phyloP scores from a whole-genome alignment of 2,888 invertebrate genomes.

The Nebria salina region DNA sequence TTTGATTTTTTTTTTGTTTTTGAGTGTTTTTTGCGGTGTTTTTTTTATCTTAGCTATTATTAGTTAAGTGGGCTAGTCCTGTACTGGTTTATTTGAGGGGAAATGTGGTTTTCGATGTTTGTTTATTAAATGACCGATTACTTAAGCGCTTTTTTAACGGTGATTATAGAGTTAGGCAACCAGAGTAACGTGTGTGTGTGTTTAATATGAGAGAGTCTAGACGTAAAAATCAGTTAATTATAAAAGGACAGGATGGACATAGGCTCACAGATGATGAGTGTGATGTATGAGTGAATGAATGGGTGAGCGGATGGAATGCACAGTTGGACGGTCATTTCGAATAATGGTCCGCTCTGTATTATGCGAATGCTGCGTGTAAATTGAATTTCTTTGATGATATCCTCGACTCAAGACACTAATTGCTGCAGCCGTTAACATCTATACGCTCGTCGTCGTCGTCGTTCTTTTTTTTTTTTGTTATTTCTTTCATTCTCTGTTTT shows the following conservation, averaged over 20 bases:
- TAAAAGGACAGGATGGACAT: not conserved
- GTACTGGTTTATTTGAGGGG: too few species aligned
- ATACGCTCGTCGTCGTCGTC: slow-evolving; percentile 59
- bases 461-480: slow-evolving; percentile 55
- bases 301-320: slow-evolving; percentile 12
- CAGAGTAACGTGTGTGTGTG: too few species aligned
- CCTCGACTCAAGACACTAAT: slow-evolving; percentile 19
- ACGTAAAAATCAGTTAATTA: too few species aligned
- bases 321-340: not conserved
- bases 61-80: too few species aligned
- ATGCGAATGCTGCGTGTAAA: slow-evolving; percentile 61
- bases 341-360: slow-evolving; percentile 53
- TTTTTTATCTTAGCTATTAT: too few species aligned
- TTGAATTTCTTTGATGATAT: slow-evolving; percentile 63
- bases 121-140: too few species aligned
- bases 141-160: too few species aligned
- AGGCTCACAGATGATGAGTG: not conserved
- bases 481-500: slow-evolving; percentile 10
- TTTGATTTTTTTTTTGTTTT: too few species aligned
- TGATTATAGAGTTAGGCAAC: too few species aligned
- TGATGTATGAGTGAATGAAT: not conserved
- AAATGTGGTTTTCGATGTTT: too few species aligned
- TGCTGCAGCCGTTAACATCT: slow-evolving; percentile 48
- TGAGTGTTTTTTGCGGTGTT: too few species aligned
- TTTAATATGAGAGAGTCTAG: too few species aligned